Evolutionary conservation across 2,797 vertebrate genomes (phyloP), one percentile per base, ranked within the genome.

Genomic region (Taenioides sp.): DNA sequence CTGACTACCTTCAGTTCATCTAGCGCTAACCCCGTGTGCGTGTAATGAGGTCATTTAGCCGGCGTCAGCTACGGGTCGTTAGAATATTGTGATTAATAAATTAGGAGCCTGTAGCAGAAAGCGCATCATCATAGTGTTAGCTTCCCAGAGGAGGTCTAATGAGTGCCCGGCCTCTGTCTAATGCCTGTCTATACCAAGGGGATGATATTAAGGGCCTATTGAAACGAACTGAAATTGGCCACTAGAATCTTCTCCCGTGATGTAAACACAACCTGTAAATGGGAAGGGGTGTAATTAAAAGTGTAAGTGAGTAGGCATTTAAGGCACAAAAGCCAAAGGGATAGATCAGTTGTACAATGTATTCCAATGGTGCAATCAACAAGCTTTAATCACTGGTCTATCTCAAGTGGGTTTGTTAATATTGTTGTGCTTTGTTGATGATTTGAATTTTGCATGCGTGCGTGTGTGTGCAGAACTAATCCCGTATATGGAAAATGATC

Each of bases 41-140:
- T 67, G 67, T 79, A 87, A 89, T 83, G 49, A 88, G 83, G 77
- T 87, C 47, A 85, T 86, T 86, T 83, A 85, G 79, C 64, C 72
- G 27, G 69, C 31, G 76, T 60, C 66, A 79, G 78, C 65, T 68
- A 65, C 20, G 67, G 75, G 68, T 84, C 83, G 84, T 88, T 87
- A 85, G 74, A 80, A 82, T 82, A 81, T 80, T 80, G 81, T 78
- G 80, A 88, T 91, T 88, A 84, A 88, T 87, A 87, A 84, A 88
- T 88, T 83, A 78, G 62, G 43, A 83, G 69, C 37, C 65, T 76
- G 50, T 58, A 65, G 66, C 62, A 76, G 74, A 74, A 78, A 73
- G 67, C 27, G 68, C 70, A 69, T 71, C 68, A 62, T 70, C 34
- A 59, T 31, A 23, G 54, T 20, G 49, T 34, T 23, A 12, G 47